Conservation (phyloP, 2,888 invertebrate genomes). For the Troglohyphantes excavatus region DNA sequence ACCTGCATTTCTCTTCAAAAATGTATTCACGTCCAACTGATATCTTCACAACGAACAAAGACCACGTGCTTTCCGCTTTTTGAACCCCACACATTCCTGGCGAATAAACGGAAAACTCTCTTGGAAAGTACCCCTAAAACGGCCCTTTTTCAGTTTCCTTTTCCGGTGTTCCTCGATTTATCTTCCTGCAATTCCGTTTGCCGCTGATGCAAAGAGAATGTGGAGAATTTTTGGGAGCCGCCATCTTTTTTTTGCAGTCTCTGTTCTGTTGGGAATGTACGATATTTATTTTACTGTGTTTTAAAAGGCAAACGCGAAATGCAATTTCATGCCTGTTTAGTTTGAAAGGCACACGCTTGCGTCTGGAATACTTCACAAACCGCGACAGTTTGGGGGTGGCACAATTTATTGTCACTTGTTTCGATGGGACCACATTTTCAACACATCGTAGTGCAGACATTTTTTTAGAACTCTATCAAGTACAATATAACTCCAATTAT, state of each 20-base stretch:
- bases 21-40: neutral
- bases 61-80: neutral
- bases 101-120: neutral
- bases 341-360: neutral
- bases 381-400: neutral
- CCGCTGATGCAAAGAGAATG: constrained; percentile 57
- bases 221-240: constrained; percentile 39
- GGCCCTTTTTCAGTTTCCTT: constrained; percentile 27
- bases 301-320: constrained; percentile 38
- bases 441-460: too few species aligned
- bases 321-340: constrained; percentile 69
- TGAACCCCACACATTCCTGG: neutral
- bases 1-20: neutral
- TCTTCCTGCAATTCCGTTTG: constrained; percentile 65
- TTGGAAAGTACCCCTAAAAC: constrained; percentile 6
- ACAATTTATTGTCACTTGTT: neutral
- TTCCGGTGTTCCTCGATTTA: constrained; percentile 65
- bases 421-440: too few species aligned
- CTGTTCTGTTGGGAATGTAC: constrained; percentile 7
- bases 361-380: neutral
- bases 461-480: too few species aligned
- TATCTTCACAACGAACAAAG: neutral
- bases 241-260: neutral
- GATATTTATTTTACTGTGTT: constrained; percentile 23
- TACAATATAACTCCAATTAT: too few species aligned